phyloP scores from a whole-genome alignment of 2,113 vertebrate species.

The Myiagra hebetior region DNA sequence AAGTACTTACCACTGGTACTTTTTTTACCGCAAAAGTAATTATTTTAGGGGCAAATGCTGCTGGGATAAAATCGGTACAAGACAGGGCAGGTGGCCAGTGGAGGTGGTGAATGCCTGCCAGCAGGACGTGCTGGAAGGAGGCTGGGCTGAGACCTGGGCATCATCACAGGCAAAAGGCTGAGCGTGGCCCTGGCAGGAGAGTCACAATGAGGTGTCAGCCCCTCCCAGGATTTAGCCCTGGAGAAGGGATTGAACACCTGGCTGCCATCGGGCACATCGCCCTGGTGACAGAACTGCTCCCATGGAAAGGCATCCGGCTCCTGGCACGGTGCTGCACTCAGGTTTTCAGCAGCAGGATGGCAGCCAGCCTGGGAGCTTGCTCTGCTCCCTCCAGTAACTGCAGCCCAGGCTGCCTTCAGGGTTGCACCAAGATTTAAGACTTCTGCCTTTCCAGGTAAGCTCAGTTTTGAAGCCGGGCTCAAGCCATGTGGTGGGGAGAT shows the following conservation, averaged over 20 bases:
- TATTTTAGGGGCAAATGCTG: background rate
- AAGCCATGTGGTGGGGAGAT: background rate
- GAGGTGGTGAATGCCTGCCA: background rate
- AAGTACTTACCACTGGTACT: background rate
- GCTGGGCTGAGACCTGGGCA: background rate
- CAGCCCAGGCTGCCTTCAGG: background rate
- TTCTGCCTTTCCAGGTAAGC: background rate
- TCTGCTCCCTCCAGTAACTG: fast-evolving
- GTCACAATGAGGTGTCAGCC: fast-evolving
- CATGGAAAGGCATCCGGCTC: background rate
- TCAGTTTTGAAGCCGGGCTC: background rate
- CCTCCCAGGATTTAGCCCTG: background rate
- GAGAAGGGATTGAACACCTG: background rate
- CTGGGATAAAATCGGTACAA: background rate
- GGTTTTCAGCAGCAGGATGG: background rate
- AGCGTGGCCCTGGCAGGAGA: background rate
- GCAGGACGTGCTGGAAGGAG: background rate
- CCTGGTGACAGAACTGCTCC: background rate
- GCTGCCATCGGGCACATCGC: fast-evolving
- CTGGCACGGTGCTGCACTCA: fast-evolving
- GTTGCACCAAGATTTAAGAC: background rate
- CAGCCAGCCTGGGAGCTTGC: background rate
- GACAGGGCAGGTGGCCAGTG: background rate
- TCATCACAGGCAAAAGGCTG: background rate
- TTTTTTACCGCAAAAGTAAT: background rate